Evolutionary conservation across 1,140 invertebrate species (phyloP), one percentile per base, ranked within the genome.

Genomic region (Pentalonia nigronervosa): DNA sequence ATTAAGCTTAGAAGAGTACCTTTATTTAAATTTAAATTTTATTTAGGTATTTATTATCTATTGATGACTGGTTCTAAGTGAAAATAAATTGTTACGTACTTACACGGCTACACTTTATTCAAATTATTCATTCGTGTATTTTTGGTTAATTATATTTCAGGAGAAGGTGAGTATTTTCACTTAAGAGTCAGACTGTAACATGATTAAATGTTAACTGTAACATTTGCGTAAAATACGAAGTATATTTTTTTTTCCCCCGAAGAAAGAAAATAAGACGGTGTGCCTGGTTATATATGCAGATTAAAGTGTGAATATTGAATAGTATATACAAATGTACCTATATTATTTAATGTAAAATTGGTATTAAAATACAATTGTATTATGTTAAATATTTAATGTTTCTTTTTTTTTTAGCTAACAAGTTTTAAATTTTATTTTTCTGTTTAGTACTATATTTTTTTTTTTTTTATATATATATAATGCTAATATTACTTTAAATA

Each of bases 21-120:
- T n/a, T n/a, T 76, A 20, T 76, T 76, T n/a, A 76, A 76, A 76
- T n/a, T 76, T 76, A 76, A 76, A 76, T 76, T 76, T 76, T 30
- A 76, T 34, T 11, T 76, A n/a, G 60, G n/a, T 76, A 76, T 14
- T 76, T n/a, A 76, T 76, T 76, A 14, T 6, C 3, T n/a, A 34
- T 76, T 76, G 11, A 17, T n/a, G 30, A 30, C 3, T 76, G 14
- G 30, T n/a, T n/a, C n/a, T 14, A n/a, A 76, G n/a, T n/a, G 14
- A 76, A 76, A 76, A n/a, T 76, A 76, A 76, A 76, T 76, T 76
- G n/a, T 76, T n/a, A 76, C 11, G 0, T 60, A 30, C 8, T 8
- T 9, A 30, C 56, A 30, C 9, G 8, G 25, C 2, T 30, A n/a
- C 11, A 67, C 4, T 67, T 30, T 14, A 67, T 67, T 30, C 11